A percentile compares a stretch with the other conserved stretches of the same genome.
phyloP scores from a whole-genome alignment of 2,888 invertebrate genomes.

The Aspidiotus rigidus region DNA sequence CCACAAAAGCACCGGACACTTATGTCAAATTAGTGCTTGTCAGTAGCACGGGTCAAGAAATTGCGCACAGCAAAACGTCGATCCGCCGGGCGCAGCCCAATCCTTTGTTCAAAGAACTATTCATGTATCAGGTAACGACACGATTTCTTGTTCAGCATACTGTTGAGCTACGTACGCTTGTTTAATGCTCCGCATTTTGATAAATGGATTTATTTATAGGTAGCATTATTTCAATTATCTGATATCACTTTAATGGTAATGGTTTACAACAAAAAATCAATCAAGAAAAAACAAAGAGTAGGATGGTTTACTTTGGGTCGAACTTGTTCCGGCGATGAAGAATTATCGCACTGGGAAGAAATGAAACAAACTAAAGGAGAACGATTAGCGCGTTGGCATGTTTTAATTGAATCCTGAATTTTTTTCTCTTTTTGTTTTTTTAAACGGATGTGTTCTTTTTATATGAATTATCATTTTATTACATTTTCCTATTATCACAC shows the following conservation, averaged over 20 bases:
- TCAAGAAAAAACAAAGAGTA: constrained; percentile 84
- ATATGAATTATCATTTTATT: no score
- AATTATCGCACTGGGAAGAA: constrained; percentile 86
- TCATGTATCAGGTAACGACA: constrained; percentile 72
- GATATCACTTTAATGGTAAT: constrained; percentile 92
- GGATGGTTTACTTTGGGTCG: constrained; percentile 92
- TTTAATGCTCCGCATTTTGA: background rate
- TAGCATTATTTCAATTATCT: constrained; percentile 85
- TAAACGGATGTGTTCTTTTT: constrained; percentile 2
- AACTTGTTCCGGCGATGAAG: constrained; percentile 85
- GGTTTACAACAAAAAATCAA: constrained; percentile 81
- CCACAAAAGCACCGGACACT: constrained; percentile 79
- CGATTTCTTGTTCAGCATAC: no score
- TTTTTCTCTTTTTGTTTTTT: background rate
- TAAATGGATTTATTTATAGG: constrained; percentile 48
- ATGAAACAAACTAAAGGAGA: constrained; percentile 77
- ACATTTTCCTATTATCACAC: no score
- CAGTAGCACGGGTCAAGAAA: constrained; percentile 85
- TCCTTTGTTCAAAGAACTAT: constrained; percentile 90
- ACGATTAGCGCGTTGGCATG: constrained; percentile 89
- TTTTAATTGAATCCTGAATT: constrained; percentile 54
- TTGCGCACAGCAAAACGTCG: constrained; percentile 86
- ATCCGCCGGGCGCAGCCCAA: constrained; percentile 87
- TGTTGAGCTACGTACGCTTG: background rate
- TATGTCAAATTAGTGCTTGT: constrained; percentile 87